phyloP scores from a whole-genome alignment of 2,113 vertebrate species.

The Balaenoptera acutorostrata region DNA sequence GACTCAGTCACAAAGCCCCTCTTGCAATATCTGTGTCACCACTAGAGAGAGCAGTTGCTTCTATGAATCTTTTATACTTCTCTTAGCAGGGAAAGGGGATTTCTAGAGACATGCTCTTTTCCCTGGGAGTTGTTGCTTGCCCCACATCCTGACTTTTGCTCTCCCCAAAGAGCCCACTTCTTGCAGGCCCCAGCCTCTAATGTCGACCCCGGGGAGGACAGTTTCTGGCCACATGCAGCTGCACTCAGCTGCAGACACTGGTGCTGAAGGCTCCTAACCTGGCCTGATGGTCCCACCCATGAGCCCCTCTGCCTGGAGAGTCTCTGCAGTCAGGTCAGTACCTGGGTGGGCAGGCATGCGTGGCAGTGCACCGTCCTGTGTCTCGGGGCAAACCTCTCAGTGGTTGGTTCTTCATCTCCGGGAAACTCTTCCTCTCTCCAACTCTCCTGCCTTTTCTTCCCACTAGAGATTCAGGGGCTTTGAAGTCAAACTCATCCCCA shows the following conservation, averaged over 20 bases:
- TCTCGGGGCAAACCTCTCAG: background rate
- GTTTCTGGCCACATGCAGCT: background rate
- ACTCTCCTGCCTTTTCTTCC: background rate
- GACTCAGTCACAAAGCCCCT: background rate
- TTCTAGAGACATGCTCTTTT: background rate
- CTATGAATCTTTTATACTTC: background rate
- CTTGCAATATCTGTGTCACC: background rate
- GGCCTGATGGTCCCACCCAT: accelerated
- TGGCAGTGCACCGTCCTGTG: background rate
- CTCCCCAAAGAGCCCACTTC: background rate
- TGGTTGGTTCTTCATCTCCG: background rate
- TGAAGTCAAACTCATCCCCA: constrained; percentile 50
- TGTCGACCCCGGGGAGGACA: background rate
- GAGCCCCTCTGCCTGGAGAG: background rate
- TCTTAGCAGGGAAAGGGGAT: too few species aligned
- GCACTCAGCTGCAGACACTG: background rate
- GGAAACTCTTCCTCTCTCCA: background rate
- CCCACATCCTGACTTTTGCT: background rate
- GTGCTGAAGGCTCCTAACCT: background rate
- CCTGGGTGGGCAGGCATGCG: too few species aligned
- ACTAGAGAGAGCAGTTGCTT: background rate
- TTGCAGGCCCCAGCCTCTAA: background rate
- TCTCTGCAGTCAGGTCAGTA: background rate
- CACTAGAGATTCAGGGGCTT: background rate
- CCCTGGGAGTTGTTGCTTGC: background rate